Evolutionary conservation across 2,797 vertebrate species (phyloP), one percentile per base, ranked within the genome.

Genomic region (Pangasius djambal): DNA sequence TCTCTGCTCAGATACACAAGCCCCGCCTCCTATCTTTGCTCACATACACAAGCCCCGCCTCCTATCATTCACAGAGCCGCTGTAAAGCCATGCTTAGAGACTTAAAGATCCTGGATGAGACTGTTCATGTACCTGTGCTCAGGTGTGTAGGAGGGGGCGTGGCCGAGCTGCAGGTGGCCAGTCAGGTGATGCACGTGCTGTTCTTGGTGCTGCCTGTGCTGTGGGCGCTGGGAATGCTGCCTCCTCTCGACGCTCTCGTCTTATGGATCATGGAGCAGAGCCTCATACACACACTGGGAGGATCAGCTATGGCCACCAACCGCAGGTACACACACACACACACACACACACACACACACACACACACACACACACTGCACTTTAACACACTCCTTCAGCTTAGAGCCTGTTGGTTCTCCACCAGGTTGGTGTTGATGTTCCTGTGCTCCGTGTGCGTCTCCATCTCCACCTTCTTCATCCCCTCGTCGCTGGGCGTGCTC

Each of bases 191-290:
- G 91, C 98, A 99, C 81, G 94, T 98, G 91, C 63, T 99, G 85
- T 99, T 99, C 95, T 92, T 99, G 92, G 96, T 97, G 94, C 94
- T 99, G 94, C 99, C 98, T 34, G 94, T 99, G 89, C 93, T 99
- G n/a, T 99, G 99, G 98, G 97, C 98, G 1, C 88, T 99, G 44
- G 99, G 98, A 88, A 96, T 97, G 88, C 96, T 99, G 89, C 97
- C 98, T 48, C 98, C 98, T 0, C 94, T 98, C 78, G 99, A 99
- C 40, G 98, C 98, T 25, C 96, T 99, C 93, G 95, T 98, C 91
- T 96, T 99, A 4, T 99, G 99, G 99, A 96, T 95, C 92, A 97
- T 98, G 97, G 99, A 99, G 90, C 99, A 99, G 91, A 93, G 95
- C 81, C 96, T 99, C 89, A 97, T 98, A 92, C 98, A 99, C 92